Percentiles rank a stretch among this genome's conserved stretches.
These are phyloP conservation scores for Chroicocephalus ridibundus DNA, from an alignment of 2,113 vertebrate genomes.

Conservation along the genomic window DNA sequence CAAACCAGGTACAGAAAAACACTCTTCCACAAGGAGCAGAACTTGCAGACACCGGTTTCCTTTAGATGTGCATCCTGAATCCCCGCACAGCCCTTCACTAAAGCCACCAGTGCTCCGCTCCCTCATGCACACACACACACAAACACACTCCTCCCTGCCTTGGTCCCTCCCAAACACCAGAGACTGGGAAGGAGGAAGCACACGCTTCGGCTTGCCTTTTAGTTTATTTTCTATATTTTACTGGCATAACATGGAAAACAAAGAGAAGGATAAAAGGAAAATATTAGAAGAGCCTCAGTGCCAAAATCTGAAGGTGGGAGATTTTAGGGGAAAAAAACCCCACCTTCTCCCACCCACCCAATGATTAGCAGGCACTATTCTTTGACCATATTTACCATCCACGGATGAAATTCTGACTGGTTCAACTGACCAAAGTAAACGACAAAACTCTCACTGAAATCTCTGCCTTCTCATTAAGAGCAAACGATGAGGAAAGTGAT, in stretches of 20 bases:
- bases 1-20: background rate
- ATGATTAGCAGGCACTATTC: background rate
- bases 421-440: background rate
- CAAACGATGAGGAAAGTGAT: background rate
- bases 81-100: background rate
- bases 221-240: background rate
- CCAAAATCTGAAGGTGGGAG: background rate
- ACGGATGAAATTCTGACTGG: background rate
- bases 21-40: background rate
- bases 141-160: background rate
- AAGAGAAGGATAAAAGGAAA: background rate
- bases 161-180: rapidly evolving
- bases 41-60: rapidly evolving
- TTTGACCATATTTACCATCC: background rate
- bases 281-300: background rate
- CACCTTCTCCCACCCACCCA: rapidly evolving
- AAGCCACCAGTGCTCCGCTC: background rate
- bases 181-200: rapidly evolving
- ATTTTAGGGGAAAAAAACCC: background rate
- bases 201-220: rapidly evolving
- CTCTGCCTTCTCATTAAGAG: background rate
- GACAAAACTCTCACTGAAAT: background rate
- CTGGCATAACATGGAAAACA: background rate
- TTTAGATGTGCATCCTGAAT: background rate
- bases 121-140: background rate